Percentiles rank a stretch among this genome's conserved stretches.
phyloP scores from a whole-genome alignment of 2,888 invertebrate species.

The Dolichomitus sp. region DNA sequence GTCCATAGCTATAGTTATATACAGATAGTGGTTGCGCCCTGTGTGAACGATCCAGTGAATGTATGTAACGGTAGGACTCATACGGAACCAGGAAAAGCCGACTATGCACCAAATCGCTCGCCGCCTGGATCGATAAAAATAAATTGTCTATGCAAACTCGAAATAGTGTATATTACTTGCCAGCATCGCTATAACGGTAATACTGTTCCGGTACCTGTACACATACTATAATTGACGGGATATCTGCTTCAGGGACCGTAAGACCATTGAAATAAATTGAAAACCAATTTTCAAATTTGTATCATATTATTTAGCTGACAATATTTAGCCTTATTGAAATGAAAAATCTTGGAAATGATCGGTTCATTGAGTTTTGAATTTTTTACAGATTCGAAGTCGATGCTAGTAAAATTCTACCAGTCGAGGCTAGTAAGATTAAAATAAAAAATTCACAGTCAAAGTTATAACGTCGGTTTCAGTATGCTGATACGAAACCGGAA shows the following conservation, averaged over 20 bases:
- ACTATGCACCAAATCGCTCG: conserved; percentile 16
- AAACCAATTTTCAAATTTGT: too few species aligned
- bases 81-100: conserved; percentile 54
- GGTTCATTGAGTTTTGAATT: neutral
- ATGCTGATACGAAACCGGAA: neutral
- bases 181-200: conserved; percentile 1
- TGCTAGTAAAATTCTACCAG: too few species aligned
- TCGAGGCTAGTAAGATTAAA: too few species aligned
- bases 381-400: neutral
- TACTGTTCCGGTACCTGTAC: neutral
- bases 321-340: too few species aligned
- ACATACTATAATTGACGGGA: neutral
- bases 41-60: conserved; percentile 28
- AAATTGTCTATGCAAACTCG: conserved; percentile 32
- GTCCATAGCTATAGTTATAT: conserved; percentile 4
- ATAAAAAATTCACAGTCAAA: too few species aligned
- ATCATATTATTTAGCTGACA: too few species aligned
- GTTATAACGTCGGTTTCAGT: too few species aligned
- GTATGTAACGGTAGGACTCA: conserved; percentile 58
- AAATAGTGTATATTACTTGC: conserved; percentile 1
- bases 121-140: conserved; percentile 30
- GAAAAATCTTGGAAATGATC: too few species aligned
- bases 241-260: neutral
- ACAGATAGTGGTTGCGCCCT: neutral
- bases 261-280: neutral